Conservation (phyloP, 2,797 vertebrate species). For the Smutsia temminckii region DNA sequence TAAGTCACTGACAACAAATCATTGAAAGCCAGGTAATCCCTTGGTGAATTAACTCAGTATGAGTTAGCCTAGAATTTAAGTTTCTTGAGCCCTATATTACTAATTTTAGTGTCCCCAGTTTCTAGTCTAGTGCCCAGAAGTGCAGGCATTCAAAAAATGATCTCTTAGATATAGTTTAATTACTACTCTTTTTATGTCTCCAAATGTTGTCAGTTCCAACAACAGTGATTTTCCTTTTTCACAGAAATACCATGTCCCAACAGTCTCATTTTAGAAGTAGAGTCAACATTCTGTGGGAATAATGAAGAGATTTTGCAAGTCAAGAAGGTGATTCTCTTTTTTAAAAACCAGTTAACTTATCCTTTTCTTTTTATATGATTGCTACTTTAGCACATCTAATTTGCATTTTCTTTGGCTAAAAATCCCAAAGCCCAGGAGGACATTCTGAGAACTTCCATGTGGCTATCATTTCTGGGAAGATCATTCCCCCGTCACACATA, state of each 20-base stretch:
- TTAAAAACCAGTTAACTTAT: neutral
- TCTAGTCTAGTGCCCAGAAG: neutral
- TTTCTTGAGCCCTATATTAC: neutral
- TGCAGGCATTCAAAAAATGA: neutral
- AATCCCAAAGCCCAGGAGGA: conserved; percentile 6
- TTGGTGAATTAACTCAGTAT: neutral
- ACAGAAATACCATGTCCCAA: neutral
- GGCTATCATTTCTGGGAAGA: conserved; percentile 53
- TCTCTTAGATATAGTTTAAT: neutral
- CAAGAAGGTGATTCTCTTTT: conserved; percentile 15
- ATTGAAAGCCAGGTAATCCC: neutral
- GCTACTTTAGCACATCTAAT: neutral
- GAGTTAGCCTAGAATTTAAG: neutral
- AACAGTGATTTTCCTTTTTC: neutral
- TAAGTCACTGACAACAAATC: neutral
- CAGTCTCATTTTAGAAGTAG: neutral
- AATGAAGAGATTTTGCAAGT: neutral
- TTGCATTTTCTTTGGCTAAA: conserved; percentile 49
- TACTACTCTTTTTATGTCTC: neutral
- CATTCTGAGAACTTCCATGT: conserved; percentile 24
- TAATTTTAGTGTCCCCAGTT: neutral
- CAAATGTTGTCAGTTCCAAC: neutral
- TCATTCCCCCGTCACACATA: neutral
- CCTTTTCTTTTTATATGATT: neutral
- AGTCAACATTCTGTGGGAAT: neutral